phyloP scores from a whole-genome alignment of 2,888 invertebrate species.

The Frankliniella intonsa region DNA sequence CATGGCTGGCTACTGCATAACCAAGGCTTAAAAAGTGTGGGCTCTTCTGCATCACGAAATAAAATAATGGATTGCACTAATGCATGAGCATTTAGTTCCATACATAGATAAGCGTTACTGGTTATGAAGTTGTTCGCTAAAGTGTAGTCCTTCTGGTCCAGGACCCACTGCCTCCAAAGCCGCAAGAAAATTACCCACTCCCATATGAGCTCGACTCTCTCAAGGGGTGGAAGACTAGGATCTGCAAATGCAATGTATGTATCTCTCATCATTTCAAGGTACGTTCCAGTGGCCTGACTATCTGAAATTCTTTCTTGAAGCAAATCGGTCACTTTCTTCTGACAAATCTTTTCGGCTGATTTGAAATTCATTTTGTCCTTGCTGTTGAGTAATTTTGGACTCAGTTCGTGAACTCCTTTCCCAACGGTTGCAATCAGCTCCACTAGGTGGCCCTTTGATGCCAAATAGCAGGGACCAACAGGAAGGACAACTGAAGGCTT shows the following conservation, averaged over 20 bases:
- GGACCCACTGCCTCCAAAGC: background rate
- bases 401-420: constrained; percentile 37
- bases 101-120: background rate
- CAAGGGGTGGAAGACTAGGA: background rate
- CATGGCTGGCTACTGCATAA: background rate
- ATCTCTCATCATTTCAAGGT: background rate
- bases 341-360: constrained; percentile 13
- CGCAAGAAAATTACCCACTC: background rate
- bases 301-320: background rate
- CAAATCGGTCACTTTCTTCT: background rate
- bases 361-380: constrained; percentile 28
- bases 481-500: background rate
- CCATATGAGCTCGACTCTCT: background rate
- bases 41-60: background rate
- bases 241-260: background rate
- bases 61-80: background rate
- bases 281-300: background rate
- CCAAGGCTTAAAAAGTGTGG: background rate
- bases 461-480: background rate
- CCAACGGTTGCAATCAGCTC: background rate
- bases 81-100: background rate
- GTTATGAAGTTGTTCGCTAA: background rate
- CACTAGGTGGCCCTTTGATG: background rate
- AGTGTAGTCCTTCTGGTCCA: background rate
- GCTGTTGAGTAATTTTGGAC: background rate